These are phyloP conservation scores for Lepidurus apus DNA, from an alignment of 1,140 invertebrate species.

Conservation along the genomic window DNA sequence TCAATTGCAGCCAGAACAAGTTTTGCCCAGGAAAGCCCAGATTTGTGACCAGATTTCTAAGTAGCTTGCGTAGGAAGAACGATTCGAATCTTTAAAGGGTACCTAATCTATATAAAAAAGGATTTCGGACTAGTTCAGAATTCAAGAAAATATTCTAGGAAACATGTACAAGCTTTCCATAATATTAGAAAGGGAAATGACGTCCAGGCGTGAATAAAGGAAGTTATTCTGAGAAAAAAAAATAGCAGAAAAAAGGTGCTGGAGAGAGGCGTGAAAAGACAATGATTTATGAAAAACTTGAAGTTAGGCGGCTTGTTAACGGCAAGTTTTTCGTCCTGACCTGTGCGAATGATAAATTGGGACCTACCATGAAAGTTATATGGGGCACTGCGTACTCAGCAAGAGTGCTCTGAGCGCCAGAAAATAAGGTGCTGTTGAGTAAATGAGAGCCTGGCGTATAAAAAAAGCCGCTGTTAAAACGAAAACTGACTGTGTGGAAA, in stretches of 20 bases:
- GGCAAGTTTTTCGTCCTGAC: slow-evolving; percentile 2
- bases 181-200: no score
- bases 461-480: neutral
- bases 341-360: slow-evolving; percentile 5
- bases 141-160: no score
- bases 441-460: neutral
- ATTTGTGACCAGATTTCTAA: no score
- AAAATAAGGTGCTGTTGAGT: neutral
- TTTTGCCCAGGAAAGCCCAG: no score
- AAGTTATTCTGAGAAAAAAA: no score
- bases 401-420: neutral
- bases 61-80: no score
- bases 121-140: no score
- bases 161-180: no score
- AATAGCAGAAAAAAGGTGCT: neutral
- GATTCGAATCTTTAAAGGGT: no score
- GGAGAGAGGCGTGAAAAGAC: neutral
- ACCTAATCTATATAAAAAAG: no score
- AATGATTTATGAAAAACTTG: neutral
- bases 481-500: neutral
- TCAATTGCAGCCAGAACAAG: no score
- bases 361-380: neutral
- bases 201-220: no score
- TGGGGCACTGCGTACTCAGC: neutral
- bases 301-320: neutral